Evolutionary conservation across 1,140 invertebrate genomes (phyloP).

Genomic region (Aleiodes sp.): DNA sequence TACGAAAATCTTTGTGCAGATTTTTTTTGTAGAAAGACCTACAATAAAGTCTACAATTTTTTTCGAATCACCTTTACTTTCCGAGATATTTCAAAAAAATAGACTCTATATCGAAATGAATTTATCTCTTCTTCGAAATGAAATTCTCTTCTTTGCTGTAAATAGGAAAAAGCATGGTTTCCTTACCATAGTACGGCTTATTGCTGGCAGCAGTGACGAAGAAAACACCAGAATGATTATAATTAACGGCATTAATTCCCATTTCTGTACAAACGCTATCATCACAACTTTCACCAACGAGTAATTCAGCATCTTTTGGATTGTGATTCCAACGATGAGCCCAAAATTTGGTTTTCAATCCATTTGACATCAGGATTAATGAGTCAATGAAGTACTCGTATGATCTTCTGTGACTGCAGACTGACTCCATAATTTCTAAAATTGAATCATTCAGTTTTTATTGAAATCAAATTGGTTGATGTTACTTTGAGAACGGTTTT

Average conservation of each 20-base stretch:
- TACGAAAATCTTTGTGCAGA: too few species aligned
- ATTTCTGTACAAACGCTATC: constrained; percentile 46
- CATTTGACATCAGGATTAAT: constrained; percentile 49
- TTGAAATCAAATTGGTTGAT: not conserved
- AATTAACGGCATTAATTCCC: constrained; percentile 51
- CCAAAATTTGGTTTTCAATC: constrained; percentile 64
- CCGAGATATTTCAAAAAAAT: too few species aligned
- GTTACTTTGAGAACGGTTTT: not conserved
- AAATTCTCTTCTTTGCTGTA: too few species aligned
- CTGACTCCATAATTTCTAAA: constrained; percentile 64
- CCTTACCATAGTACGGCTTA: constrained; percentile 53
- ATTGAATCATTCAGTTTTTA: too few species aligned
- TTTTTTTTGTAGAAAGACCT: too few species aligned
- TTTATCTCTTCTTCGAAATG: too few species aligned
- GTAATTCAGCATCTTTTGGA: constrained; percentile 51
- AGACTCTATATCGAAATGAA: too few species aligned
- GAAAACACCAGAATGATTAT: constrained; percentile 49
- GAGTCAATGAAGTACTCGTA: constrained; percentile 69
- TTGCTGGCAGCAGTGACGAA: constrained; percentile 46
- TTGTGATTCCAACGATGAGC: constrained; percentile 67
- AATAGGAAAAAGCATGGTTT: too few species aligned
- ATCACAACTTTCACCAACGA: constrained; percentile 42
- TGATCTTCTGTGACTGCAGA: constrained; percentile 70
- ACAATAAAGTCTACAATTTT: too few species aligned
- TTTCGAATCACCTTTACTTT: too few species aligned